Evolutionary conservation across 2,113 vertebrate genomes (phyloP), one percentile per base, ranked within the genome.

Genomic region (Albula goreensis): DNA sequence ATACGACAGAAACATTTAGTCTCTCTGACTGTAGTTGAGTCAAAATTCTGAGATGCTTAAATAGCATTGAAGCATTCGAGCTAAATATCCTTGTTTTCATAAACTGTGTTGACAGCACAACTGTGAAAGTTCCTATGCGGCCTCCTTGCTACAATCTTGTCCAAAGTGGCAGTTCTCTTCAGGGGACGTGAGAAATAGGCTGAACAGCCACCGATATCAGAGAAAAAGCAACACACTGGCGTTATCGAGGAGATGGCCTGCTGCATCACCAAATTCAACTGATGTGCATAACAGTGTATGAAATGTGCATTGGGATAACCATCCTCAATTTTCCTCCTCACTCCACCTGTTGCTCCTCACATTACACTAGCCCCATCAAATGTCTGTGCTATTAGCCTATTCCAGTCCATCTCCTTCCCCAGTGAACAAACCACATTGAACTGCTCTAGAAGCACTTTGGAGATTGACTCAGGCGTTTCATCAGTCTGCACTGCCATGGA

Each of bases 11-110:
- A 84, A 25, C 56, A 50, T 78, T 57, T 63, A 49, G 83, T 78
- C 51, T 85, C 63, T 87, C 86, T 56, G 60, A 85, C 12, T 7
- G 83, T 87, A n/a, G 83, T 25, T 60, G 84, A 63, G 53, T 88
- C 81, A 88, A 85, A 88, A 51, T 84, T 22, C 19, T 51, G 0
- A 48, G 57, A 51, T 83, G 48, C 77, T 48, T 15, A 12, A 83
- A 49, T 80, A 41, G 25, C 80, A n/a, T 85, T 6, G 56, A 88
- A 85, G 78, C 87, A 85, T 22, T 10, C 3, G 15, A 66, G 49
- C 50, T 85, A 70, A 50, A 84, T 82, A 7, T 80, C 50, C 74
- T 79, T 87, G 66, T 87, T 8, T 60, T 84, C 57, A 50, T 66
- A 84, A 19, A 84, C 83, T 63, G 60, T 84, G 83, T 31, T 84